Percentiles rank a stretch among this genome's conserved stretches.
Conservation (phyloP, 2,888 invertebrate species). For the Tanypteryx hageni region DNA sequence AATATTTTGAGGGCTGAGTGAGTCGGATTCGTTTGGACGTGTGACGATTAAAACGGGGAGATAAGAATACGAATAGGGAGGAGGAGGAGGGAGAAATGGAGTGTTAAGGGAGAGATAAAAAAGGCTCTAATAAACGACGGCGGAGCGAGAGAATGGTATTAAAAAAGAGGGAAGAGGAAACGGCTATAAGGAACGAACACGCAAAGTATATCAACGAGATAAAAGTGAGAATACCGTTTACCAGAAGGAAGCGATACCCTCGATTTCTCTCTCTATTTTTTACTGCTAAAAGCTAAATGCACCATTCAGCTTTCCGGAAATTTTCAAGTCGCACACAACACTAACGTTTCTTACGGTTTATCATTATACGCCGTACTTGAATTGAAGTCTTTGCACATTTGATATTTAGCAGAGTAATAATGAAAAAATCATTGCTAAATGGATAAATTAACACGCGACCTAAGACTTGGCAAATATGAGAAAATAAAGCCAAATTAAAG, state of each 20-base stretch:
- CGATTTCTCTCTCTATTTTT: background rate
- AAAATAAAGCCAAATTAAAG: no score
- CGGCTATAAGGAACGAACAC: background rate
- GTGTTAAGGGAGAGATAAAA: background rate
- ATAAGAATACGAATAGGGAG: background rate
- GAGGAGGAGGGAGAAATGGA: background rate
- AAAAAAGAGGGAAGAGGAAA: background rate
- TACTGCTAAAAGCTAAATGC: background rate
- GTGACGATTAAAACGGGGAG: background rate
- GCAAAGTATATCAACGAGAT: slow-evolving; percentile 12
- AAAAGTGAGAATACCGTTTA: background rate
- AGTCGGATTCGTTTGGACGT: slow-evolving; percentile 26
- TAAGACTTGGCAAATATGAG: no score
- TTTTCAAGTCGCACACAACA: no score
- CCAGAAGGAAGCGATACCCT: background rate
- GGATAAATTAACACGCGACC: no score
- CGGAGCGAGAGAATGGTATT: background rate
- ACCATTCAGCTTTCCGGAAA: no score
- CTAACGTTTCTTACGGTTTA: no score
- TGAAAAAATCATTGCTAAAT: no score
- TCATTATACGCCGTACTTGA: no score
- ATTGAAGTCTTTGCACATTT: no score
- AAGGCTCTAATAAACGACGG: slow-evolving; percentile 16
- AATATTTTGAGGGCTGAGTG: slow-evolving; percentile 11
- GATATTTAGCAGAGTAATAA: no score